Base-by-base conservation (phyloP, 2,113 vertebrate genomes). In the Piprites chloris region DNA sequence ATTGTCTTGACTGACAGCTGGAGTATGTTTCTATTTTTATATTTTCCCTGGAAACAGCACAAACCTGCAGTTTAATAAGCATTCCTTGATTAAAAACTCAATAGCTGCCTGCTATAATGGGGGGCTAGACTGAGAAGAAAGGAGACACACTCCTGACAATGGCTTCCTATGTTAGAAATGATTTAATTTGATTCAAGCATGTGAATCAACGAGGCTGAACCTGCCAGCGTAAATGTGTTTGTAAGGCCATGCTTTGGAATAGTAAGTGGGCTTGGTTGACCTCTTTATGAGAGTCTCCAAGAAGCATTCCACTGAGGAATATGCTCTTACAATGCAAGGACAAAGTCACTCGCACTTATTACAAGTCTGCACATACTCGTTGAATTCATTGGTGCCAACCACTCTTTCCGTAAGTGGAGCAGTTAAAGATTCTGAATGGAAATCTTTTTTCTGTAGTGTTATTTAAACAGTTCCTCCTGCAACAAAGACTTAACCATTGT, bases 61-160 rank as follows among this genome's bases (percentile, higher is more conserved):
- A 87, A 93, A 83, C 27, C 39, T 97, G 78, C 52, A 80, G 74
- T 88, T 95, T 93, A 97, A 85, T 96, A 95, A 96, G n/a, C 66
- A 44, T 83, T 94, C 41, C 46, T 96, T 96, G 94, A 96, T 97
- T 97, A 96, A 96, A 90, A 61, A 82, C 82, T 85, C 73, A 50
- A 62, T 56, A 59, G 58, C 93, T 67, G 58, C 83, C 95, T 96
- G 62, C 72, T 83, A 49, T 85, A 80, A 87, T 13, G 30, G 19
- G n/a, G 62, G 62, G 55, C 90, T 91, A 79, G 72, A 62, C 41
- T 42, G 89, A 96, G 69, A 63, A 90, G 65, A 95, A 94, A 93
- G 74, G 69, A 93, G 81, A 79, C 56, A 28, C 23, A 28, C 35
- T 69, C 44, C 62, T 79, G 55, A 44, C 76, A 90, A 93, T 88